Percentiles rank a stretch among this genome's conserved stretches.
phyloP scores from a whole-genome alignment of 92 coral and sea anemone genomes.

The Virgularia gustaviana region DNA sequence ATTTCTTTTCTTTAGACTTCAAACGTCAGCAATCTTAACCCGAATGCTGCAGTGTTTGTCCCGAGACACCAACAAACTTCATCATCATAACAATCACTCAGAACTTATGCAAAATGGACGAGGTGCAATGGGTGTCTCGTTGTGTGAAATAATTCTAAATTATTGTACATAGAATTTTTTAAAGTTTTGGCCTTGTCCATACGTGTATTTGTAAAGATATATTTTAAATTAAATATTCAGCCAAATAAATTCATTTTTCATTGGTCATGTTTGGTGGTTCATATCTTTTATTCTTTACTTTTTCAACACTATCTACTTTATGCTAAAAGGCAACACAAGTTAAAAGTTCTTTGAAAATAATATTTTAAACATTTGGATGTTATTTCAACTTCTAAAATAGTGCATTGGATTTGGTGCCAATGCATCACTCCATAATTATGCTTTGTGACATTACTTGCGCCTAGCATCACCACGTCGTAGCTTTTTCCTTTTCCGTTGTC shows the following conservation, averaged over 20 bases:
- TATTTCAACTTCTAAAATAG: no score
- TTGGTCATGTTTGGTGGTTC: neutral
- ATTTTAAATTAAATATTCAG: constrained; percentile 38
- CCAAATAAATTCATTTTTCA: constrained; percentile 9
- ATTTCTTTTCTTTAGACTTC: constrained; percentile 43
- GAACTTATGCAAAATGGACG: constrained; percentile 42
- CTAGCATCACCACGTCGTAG: no score
- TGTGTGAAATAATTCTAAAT: constrained; percentile 52
- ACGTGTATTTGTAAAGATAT: constrained; percentile 64
- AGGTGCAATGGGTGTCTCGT: constrained; percentile 45
- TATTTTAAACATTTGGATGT: no score
- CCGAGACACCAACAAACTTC: constrained; percentile 59
- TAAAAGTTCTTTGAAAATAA: no score
- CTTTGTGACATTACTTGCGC: no score
- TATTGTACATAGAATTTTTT: constrained; percentile 61
- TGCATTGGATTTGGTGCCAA: no score
- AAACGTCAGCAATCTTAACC: constrained; percentile 81
- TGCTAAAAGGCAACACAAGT: no score
- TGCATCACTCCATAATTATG: no score
- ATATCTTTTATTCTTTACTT: no score
- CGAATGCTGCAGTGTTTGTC: constrained; percentile 93
- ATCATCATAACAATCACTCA: constrained; percentile 50
- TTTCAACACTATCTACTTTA: no score
- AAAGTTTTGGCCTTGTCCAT: constrained; percentile 57
- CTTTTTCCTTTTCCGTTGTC: no score